Evolutionary conservation across 2,888 invertebrate genomes (phyloP), one percentile per base, ranked within the genome.

Genomic region (Liopterus haemorrhoidalis): DNA sequence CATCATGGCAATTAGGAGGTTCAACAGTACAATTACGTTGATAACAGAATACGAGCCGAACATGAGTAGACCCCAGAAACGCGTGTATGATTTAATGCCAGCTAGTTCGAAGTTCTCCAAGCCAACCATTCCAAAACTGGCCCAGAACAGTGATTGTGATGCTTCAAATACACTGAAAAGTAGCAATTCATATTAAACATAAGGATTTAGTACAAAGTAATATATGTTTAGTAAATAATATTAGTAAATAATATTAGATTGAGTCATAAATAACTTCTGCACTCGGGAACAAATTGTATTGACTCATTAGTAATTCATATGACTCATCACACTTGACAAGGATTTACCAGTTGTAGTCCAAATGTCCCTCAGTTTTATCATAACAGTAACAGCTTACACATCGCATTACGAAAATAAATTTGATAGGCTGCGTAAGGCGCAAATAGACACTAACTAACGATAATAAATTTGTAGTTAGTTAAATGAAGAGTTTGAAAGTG

Each of bases 1-100:
- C 93, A 95, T 94, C 95, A 95, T 96, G 56, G 95, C 95, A 61
- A 95, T 95, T 52, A 95, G 82, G 48, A 95, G 81, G 67, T 95
- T 95, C 56, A 95, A 70, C 27, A 95, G 72, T 9, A 95, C 94
- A 61, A 95, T 91, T 54, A 95, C 86, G 64, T 93, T 92, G 70
- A 95, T 94, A 53, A 89, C 90, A 53, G 89, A 88, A 71, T 95
- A 96, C 0, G 89, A 88, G 2, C 95, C 95, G 63, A 94, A 95
- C 91, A 95, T 95, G 22, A 94, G 77, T 39, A 94, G 76, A 2
- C 92, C 92, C 88, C 94, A 92, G 71, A 95, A 94, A 53, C 94
- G 78, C 0, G 95, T 94, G 65, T 88, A 90, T 6, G 82, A 81
- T 70, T 90, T 90, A 61, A 90, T 89, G 49, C 87, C 90, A 0